These are phyloP conservation scores for Neodiprion virginianus DNA, from an alignment of 1,140 invertebrate species.

Conservation along the genomic window DNA sequence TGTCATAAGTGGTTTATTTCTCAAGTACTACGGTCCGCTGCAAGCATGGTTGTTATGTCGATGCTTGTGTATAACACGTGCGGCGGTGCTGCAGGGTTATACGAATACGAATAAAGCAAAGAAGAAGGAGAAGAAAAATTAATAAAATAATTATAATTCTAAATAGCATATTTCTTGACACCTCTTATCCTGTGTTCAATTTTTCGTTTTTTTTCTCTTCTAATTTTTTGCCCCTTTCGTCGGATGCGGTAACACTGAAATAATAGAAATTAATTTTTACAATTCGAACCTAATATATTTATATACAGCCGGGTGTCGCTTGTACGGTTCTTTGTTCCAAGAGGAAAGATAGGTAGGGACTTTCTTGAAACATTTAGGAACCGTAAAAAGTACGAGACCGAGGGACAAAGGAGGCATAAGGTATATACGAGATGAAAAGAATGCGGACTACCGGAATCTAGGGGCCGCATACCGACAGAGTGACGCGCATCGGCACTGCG, in stretches of 20 bases:
- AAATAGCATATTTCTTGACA: not conserved
- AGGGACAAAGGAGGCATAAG: conserved; percentile 30
- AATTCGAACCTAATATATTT: not conserved
- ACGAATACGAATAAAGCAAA: too few species aligned
- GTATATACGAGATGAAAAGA: conserved; percentile 45
- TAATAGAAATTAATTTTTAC: not conserved
- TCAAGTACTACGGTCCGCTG: not conserved
- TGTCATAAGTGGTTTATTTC: not conserved
- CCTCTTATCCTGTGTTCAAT: not conserved
- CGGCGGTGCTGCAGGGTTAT: too few species aligned
- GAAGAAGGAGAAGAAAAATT: too few species aligned
- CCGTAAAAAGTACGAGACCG: not conserved
- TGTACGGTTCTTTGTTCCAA: not conserved
- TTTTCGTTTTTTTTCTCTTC: not conserved
- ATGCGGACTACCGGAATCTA: conserved; percentile 48
- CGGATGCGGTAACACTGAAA: not conserved
- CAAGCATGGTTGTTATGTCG: too few species aligned
- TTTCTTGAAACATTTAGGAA: not conserved
- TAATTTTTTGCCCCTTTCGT: not conserved
- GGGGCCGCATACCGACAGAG: conserved; percentile 29
- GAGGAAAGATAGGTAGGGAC: not conserved
- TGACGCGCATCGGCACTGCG: conserved; percentile 34
- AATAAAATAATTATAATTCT: too few species aligned
- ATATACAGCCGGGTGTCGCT: not conserved
- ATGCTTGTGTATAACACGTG: too few species aligned